Conservation (phyloP, 37 sponge, comb jelly and placozoan species). For the Cladorhizidae sp. region DNA sequence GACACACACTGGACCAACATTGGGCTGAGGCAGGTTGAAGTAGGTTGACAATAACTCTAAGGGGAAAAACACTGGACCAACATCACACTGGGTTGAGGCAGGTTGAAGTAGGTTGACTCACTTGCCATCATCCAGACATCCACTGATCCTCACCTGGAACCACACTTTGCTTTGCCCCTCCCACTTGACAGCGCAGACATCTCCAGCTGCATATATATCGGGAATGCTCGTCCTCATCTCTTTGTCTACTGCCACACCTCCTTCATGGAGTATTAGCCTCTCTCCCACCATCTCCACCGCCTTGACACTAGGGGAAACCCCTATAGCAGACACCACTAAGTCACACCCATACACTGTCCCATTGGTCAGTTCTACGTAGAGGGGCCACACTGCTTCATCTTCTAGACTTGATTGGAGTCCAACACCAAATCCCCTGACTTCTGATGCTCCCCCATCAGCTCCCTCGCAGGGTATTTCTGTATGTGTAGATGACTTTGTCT, state of each 20-base stretch:
- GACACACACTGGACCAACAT: no score
- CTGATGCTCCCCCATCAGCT: no score
- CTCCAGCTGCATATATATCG: slow-evolving; percentile 97
- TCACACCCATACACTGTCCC: slow-evolving; percentile 84
- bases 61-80: neutral
- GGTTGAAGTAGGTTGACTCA: neutral
- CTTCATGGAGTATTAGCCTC: slow-evolving; percentile 21
- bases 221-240: slow-evolving; percentile 81
- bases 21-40: no score
- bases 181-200: slow-evolving; percentile 87
- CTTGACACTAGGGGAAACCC: slow-evolving; percentile 72
- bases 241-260: slow-evolving; percentile 86
- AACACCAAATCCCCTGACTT: neutral
- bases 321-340: slow-evolving; percentile 95
- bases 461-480: no score
- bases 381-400: slow-evolving; percentile 56
- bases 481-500: neutral
- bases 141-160: slow-evolving; percentile 72
- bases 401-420: neutral
- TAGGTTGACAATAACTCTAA: no score
- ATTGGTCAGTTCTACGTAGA: slow-evolving; percentile 88
- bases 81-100: no score
- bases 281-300: neutral
- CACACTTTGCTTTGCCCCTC: slow-evolving; percentile 48
- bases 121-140: no score